These are phyloP conservation scores for Anarhynchus alexandrinus DNA, from an alignment of 2,113 vertebrate genomes.

Conservation along the genomic window DNA sequence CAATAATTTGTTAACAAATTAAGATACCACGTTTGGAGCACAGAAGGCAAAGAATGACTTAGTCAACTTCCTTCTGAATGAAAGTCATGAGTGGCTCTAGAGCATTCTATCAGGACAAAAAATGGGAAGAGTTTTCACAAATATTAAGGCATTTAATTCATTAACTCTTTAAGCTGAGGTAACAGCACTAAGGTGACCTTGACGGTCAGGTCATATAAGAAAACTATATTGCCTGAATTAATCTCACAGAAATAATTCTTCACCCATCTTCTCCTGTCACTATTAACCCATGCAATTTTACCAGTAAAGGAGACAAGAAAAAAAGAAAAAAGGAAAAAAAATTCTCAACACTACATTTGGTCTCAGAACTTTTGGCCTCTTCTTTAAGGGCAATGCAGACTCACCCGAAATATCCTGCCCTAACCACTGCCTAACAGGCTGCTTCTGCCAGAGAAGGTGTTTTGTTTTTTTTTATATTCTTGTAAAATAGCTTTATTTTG, in stretches of 20 bases:
- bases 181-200: not conserved
- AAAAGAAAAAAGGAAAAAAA: no score
- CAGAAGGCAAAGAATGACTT: no score
- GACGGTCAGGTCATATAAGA: not conserved
- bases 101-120: not conserved
- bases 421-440: not conserved
- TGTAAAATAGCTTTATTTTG: not conserved
- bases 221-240: not conserved
- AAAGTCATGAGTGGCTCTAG: accelerated
- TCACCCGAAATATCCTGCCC: not conserved
- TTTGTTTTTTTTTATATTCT: not conserved
- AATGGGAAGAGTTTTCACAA: not conserved
- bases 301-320: not conserved
- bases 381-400: not conserved
- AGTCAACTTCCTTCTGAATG: no score
- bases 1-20: no score
- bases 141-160: not conserved
- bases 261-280: not conserved
- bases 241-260: not conserved
- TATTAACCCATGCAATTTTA: not conserved
- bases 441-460: not conserved
- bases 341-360: not conserved
- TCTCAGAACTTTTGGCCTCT: not conserved
- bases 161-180: not conserved
- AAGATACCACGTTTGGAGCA: no score